Base-by-base conservation (phyloP, 2,797 vertebrate genomes). In the Erpetoichthys calabaricus region DNA sequence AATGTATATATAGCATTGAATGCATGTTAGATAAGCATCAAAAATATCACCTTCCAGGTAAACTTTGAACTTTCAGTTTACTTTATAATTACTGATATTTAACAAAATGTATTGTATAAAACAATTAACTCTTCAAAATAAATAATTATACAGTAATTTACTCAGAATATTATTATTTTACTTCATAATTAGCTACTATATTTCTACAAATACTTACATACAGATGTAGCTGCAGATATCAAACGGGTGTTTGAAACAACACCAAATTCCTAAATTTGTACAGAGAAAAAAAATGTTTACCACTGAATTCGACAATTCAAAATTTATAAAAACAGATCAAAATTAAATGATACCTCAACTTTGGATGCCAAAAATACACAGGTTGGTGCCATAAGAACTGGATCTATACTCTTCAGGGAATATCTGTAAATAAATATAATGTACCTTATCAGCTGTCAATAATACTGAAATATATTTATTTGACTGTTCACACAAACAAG, bases 281-380 rank as follows among this genome's bases (percentile, higher is more conserved):
- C 3, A 69, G 44, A 6, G 6, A 55, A 50, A 56, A 44, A 62
- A 64, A 68, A 63, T 62, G 62, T 60, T 63, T 66, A 67, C 56
- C 73, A 54, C 67, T 69, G 65, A 69, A n/a, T 45, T 44, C 59
- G 1, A 45, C 60, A 61, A 58, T n/a, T 63, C 55, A 70, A 59
- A 62, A 68, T 4, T 45, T 63, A 65, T 8, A 51, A 61, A 52
- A 57, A 66, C 64, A 63, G 60, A 70, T 58, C 49, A 25, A 47
- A 52, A 51, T 45, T 75, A 68, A 73, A 76, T 45, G 51, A 53
- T 88, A 97, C 96, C 92, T 99, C 95, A 73, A 98, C 95, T 91
- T 99, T 98, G 72, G 95, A 99, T 75, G 96, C 96, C 76, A 99
- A 83, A 81, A 98, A 98, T 68, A 99, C 95, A 84, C 96, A 98